Evolutionary conservation across 2,797 vertebrate genomes (phyloP).

Genomic region (Hippocampus kuda): DNA sequence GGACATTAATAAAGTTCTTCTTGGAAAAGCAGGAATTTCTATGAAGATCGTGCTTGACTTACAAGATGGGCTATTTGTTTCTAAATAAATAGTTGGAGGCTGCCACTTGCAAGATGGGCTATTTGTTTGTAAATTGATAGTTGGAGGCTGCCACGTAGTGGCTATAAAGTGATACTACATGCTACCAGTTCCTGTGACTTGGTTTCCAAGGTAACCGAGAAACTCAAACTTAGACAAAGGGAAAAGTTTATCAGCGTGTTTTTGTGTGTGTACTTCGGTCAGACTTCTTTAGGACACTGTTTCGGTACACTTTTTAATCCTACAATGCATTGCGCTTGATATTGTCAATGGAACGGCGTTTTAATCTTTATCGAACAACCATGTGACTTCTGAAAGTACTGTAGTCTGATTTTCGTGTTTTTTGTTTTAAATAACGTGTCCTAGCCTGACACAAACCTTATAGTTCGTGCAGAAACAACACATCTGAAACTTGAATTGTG

Average conservation of each 20-base stretch:
- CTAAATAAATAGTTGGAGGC: neutral
- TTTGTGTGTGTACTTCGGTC: neutral
- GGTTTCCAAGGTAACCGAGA: conserved; percentile 41
- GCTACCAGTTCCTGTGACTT: neutral
- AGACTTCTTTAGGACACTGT: neutral
- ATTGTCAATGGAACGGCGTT: neutral
- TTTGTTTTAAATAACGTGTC: neutral
- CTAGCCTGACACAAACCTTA: neutral
- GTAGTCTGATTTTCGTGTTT: neutral
- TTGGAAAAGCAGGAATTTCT: too few species aligned
- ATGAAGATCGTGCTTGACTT: neutral
- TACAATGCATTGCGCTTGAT: neutral
- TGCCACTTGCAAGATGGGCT: conserved; percentile 13
- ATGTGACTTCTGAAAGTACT: neutral
- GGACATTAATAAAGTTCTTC: neutral
- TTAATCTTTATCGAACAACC: too few species aligned
- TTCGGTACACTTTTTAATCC: neutral
- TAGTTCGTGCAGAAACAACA: neutral
- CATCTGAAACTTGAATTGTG: too few species aligned
- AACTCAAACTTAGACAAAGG: conserved; percentile 19
- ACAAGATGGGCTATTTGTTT: neutral
- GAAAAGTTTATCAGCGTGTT: neutral
- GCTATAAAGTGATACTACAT: neutral
- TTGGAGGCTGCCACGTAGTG: conserved; percentile 30
- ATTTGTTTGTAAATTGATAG: neutral